phyloP scores from a whole-genome alignment of 2,888 invertebrate genomes.

The Dione juno region DNA sequence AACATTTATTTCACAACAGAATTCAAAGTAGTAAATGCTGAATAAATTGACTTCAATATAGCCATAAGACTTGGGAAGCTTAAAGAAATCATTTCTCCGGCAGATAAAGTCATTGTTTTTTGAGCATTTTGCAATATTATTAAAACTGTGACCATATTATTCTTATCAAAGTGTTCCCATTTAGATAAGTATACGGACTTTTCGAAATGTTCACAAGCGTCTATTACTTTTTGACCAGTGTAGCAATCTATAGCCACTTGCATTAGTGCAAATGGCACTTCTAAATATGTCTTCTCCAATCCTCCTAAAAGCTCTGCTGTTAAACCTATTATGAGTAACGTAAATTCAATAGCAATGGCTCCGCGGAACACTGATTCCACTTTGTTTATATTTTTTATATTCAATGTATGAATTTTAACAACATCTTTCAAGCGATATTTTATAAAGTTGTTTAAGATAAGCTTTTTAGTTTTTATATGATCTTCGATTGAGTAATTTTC shows the following conservation, averaged over 20 bases:
- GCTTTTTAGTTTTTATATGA: slow-evolving; percentile 10
- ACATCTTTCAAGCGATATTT: slow-evolving; percentile 52
- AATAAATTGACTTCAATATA: slow-evolving; percentile 61
- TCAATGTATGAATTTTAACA: slow-evolving; percentile 54
- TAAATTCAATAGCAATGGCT: slow-evolving; percentile 60
- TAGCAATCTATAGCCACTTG: slow-evolving; percentile 16
- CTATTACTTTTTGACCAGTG: slow-evolving; percentile 51
- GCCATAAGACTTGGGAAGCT: slow-evolving; percentile 61
- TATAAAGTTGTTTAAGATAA: slow-evolving; percentile 53
- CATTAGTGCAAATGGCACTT: slow-evolving; percentile 49
- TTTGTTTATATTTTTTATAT: slow-evolving; percentile 51
- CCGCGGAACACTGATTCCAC: slow-evolving; percentile 56
- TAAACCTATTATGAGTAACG: slow-evolving; percentile 55
- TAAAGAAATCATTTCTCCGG: slow-evolving; percentile 60
- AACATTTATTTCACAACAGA: slow-evolving; percentile 50
- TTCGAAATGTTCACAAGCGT: slow-evolving; percentile 60
- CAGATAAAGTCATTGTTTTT: slow-evolving; percentile 61
- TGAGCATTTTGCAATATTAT: slow-evolving; percentile 63
- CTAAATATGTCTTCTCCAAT: slow-evolving; percentile 13
- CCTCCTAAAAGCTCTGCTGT: slow-evolving; percentile 43
- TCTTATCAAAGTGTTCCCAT: slow-evolving; percentile 65
- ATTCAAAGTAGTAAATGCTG: slow-evolving; percentile 62
- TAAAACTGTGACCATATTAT: slow-evolving; percentile 60
- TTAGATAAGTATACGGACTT: slow-evolving; percentile 61
- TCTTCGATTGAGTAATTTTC: not conserved